Evolutionary conservation across 2,113 vertebrate species (phyloP).

Genomic region (Peromyscus maniculatus): DNA sequence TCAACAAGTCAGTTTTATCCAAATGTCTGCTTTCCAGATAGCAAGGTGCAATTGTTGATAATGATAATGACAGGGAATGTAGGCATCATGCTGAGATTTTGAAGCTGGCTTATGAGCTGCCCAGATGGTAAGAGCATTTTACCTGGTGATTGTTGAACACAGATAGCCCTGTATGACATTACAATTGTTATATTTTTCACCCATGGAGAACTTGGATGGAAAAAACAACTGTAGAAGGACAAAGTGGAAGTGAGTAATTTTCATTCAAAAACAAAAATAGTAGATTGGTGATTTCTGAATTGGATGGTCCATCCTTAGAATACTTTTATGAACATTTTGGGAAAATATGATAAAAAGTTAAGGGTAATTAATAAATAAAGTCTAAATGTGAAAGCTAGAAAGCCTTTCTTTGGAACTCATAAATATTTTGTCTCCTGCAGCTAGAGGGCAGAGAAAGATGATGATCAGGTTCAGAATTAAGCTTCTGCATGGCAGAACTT

Average conservation of each 20-base stretch:
- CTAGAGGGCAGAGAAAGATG: constrained; percentile 27
- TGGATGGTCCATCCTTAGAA: not conserved
- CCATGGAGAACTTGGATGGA: not conserved
- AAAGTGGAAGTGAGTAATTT: not conserved
- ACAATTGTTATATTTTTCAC: not conserved
- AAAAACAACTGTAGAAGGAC: not conserved
- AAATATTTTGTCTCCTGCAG: not conserved
- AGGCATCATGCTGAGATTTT: not conserved
- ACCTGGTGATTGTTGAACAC: not conserved
- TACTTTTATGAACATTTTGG: constrained; percentile 8
- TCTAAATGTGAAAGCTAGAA: constrained; percentile 11
- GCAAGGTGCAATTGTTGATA: not conserved
- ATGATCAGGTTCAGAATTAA: not conserved
- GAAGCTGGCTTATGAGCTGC: not conserved
- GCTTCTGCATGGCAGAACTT: not conserved
- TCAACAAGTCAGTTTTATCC: not conserved
- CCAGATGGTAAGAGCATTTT: not conserved
- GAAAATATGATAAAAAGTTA: constrained; percentile 33
- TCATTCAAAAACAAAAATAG: not conserved
- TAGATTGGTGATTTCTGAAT: constrained; percentile 21
- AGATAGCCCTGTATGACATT: not conserved
- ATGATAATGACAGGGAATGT: constrained; percentile 7
- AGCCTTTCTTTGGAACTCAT: not conserved
- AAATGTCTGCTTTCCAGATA: not conserved
- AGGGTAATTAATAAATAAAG: constrained; percentile 60